Conservation (phyloP, 2,113 vertebrate genomes). For the Perccottus glenii region DNA sequence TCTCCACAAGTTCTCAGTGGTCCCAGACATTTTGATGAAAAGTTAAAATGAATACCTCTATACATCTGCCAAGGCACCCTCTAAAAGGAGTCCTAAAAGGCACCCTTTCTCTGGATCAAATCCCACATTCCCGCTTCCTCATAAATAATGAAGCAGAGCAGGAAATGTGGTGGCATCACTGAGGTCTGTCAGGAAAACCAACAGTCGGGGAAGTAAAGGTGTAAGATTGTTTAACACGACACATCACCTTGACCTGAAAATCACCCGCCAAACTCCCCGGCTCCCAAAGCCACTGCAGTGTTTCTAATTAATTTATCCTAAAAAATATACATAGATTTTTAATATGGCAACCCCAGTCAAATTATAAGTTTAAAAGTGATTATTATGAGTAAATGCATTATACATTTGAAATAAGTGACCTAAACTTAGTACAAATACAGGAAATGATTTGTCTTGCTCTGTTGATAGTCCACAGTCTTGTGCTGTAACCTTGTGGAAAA, state of each 20-base stretch:
- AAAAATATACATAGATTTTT: not conserved
- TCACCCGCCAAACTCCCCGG: slow-evolving; percentile 18
- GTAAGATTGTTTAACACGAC: slow-evolving; percentile 61
- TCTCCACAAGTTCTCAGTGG: slow-evolving; percentile 8
- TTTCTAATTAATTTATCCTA: not conserved
- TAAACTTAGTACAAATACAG: no score
- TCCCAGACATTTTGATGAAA: slow-evolving; percentile 11
- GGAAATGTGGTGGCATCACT: slow-evolving; percentile 55
- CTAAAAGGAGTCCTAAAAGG: slow-evolving; percentile 21
- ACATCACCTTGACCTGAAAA: slow-evolving; percentile 66
- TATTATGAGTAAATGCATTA: no score
- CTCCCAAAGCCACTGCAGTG: slow-evolving; percentile 7
- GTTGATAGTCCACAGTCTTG: no score
- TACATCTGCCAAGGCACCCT: slow-evolving; percentile 31
- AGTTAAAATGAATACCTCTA: slow-evolving; percentile 33
- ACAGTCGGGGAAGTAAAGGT: slow-evolving; percentile 30
- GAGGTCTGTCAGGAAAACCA: slow-evolving; percentile 56
- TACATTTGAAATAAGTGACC: no score
- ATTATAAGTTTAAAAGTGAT: no score
- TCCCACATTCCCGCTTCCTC: slow-evolving; percentile 56
- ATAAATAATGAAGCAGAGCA: slow-evolving; percentile 71
- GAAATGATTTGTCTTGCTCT: no score
- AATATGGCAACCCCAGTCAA: not conserved
- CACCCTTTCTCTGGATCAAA: slow-evolving; percentile 54
- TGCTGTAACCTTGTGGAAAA: not conserved